Evolutionary conservation across 2,888 invertebrate species (phyloP).

Genomic region (Nasonia oneida): DNA sequence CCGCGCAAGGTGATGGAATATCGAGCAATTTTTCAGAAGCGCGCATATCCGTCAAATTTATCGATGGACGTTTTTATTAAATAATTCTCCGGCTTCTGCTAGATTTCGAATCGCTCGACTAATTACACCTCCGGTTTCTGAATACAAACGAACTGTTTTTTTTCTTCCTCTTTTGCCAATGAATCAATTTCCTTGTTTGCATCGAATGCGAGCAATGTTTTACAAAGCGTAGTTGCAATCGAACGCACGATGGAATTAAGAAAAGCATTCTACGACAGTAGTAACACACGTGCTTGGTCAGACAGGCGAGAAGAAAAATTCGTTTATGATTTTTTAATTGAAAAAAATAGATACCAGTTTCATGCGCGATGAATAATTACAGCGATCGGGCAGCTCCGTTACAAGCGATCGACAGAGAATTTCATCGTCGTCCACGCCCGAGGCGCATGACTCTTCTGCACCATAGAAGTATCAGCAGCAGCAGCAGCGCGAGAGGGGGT

Average conservation of each 20-base stretch:
- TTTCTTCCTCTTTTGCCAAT: background rate
- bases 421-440: conserved; percentile 56
- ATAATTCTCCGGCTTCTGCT: background rate
- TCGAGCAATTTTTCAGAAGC: background rate
- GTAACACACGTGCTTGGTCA: background rate
- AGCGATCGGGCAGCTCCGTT: background rate
- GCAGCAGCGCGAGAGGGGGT: conserved; percentile 37
- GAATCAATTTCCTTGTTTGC: background rate
- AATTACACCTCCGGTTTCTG: background rate
- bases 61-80: background rate
- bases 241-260: background rate
- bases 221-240: background rate
- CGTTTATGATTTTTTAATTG: background rate
- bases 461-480: conserved; percentile 12
- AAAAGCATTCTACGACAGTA: background rate
- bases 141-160: background rate
- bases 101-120: background rate
- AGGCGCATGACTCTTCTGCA: conserved; percentile 52
- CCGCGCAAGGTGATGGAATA: background rate
- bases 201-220: background rate
- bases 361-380: conserved; percentile 17
- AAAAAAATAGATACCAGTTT: background rate
- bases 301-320: background rate
- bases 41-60: background rate
- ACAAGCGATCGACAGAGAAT: conserved; percentile 55